Evolutionary conservation across 2,888 invertebrate genomes (phyloP).

Genomic region (Cryptocephalus moraei): DNA sequence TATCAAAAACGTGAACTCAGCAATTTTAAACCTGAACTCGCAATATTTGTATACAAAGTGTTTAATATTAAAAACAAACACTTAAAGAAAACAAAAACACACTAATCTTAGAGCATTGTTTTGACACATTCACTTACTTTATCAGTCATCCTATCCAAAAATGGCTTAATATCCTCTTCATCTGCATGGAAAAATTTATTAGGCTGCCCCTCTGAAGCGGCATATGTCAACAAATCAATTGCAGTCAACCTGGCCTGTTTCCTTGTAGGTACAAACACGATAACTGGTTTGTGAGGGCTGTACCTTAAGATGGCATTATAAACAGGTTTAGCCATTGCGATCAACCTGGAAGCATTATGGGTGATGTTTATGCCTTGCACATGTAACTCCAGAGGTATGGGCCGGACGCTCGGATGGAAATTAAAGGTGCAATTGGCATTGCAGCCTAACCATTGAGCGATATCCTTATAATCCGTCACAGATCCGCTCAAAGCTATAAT

Average conservation of each 20-base stretch:
- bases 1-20: too few species aligned
- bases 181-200: constrained; percentile 84
- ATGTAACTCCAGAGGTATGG: constrained; percentile 88
- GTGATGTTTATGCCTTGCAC: constrained; percentile 97
- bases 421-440: constrained; percentile 91
- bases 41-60: too few species aligned
- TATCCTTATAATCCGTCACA: constrained; percentile 78
- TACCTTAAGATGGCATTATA: constrained; percentile 85
- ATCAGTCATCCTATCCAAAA: constrained; percentile 78
- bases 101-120: too few species aligned
- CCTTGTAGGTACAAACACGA: constrained; percentile 85
- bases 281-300: constrained; percentile 74
- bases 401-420: constrained; percentile 96
- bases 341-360: constrained; percentile 89
- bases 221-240: constrained; percentile 88
- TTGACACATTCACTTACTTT: constrained; percentile 45
- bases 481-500: constrained; percentile 92
- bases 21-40: too few species aligned
- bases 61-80: too few species aligned
- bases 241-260: constrained; percentile 90
- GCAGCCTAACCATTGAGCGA: constrained; percentile 94
- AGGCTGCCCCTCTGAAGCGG: constrained; percentile 80
- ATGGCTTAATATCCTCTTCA: constrained; percentile 78
- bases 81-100: too few species aligned
- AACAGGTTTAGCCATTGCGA: constrained; percentile 96